Evolutionary conservation across 2,113 vertebrate species (phyloP).

Genomic region (Leuciscus idus): DNA sequence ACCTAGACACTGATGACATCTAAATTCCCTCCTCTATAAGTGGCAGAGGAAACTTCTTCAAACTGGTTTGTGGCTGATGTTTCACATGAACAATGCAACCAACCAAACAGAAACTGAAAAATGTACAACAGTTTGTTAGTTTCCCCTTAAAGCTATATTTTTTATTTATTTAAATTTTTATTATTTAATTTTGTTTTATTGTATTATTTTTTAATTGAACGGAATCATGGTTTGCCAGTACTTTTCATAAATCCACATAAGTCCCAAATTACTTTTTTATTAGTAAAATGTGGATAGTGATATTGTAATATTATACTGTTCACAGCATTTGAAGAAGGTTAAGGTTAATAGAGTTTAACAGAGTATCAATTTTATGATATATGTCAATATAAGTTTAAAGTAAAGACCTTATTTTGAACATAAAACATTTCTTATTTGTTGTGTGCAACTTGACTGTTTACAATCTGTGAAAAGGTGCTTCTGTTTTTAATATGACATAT

Average conservation of each 20-base stretch:
- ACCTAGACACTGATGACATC: not conserved
- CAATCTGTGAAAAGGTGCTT: not conserved
- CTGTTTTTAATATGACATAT: not conserved
- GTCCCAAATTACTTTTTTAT: too few species aligned
- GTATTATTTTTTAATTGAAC: too few species aligned
- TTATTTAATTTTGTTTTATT: not conserved
- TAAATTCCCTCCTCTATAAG: not conserved
- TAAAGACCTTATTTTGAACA: not conserved
- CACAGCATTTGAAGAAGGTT: too few species aligned
- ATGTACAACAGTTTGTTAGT: not conserved
- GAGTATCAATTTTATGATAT: too few species aligned
- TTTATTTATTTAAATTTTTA: not conserved
- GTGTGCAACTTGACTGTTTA: not conserved
- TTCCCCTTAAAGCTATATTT: not conserved
- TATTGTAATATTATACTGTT: too few species aligned
- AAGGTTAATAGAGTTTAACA: too few species aligned
- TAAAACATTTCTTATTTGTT: not conserved
- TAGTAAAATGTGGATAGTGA: too few species aligned
- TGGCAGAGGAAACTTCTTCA: not conserved
- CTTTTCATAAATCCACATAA: too few species aligned
- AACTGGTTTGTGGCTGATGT: not conserved
- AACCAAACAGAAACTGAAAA: not conserved
- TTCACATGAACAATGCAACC: not conserved
- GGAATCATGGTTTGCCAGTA: too few species aligned
- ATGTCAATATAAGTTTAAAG: too few species aligned